Conservation (phyloP, 2,797 vertebrate genomes). For the Mus spretus region DNA sequence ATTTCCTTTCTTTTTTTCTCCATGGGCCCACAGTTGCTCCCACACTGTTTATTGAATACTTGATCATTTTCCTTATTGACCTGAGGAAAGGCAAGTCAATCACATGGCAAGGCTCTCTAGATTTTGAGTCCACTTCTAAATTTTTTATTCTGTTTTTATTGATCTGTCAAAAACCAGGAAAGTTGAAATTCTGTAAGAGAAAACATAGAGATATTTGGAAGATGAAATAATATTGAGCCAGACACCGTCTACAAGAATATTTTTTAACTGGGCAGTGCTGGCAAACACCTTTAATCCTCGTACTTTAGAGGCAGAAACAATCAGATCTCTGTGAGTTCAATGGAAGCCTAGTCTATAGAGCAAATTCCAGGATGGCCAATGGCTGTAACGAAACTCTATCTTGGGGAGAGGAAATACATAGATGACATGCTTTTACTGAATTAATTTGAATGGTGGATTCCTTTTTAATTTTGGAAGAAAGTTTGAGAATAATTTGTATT, state of each 20-base stretch:
- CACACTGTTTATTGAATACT: background rate
- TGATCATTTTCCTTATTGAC: constrained; percentile 18
- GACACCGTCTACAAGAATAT: background rate
- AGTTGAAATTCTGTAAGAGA: constrained; percentile 16
- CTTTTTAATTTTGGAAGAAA: background rate
- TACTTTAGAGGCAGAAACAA: background rate
- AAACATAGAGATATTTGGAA: background rate
- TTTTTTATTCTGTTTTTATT: constrained; percentile 27
- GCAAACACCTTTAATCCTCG: background rate
- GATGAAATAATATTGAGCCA: background rate
- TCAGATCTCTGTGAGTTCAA: background rate
- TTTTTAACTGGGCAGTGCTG: background rate
- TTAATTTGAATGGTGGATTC: background rate
- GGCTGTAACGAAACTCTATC: background rate
- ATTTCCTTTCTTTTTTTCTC: background rate
- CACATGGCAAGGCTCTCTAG: background rate
- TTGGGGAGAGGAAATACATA: background rate
- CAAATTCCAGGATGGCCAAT: background rate
- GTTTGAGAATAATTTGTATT: background rate
- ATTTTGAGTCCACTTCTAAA: background rate
- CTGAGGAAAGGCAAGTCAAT: background rate
- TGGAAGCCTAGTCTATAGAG: background rate
- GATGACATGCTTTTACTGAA: background rate
- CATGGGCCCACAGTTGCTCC: background rate
- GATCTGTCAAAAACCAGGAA: background rate